These are phyloP conservation scores for Netelia melanura DNA, from an alignment of 2,888 invertebrate genomes.

Conservation along the genomic window DNA sequence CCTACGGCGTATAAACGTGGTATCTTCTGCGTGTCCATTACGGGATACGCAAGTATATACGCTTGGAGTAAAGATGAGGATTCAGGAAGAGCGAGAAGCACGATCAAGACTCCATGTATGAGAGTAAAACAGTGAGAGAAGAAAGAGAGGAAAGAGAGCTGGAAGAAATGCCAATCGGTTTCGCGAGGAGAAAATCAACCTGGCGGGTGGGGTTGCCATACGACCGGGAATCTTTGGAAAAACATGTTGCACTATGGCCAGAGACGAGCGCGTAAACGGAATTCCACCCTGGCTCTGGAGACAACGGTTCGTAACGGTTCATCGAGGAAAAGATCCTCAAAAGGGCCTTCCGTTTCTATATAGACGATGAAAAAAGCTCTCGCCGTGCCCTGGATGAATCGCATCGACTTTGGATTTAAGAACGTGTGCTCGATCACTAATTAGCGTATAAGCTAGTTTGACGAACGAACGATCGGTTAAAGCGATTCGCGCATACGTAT, in stretches of 20 bases:
- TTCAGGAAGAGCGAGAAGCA: conserved; percentile 55
- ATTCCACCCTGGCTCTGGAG: conserved; percentile 47
- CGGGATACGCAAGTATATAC: conserved; percentile 26
- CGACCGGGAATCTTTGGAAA: conserved; percentile 25
- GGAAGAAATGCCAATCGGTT: conserved; percentile 41
- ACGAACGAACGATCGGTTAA: too few species aligned
- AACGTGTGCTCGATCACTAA: too few species aligned
- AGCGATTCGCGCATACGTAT: too few species aligned
- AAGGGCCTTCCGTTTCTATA: conserved; percentile 39
- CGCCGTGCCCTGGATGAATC: too few species aligned
- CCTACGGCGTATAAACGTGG: conserved; percentile 40
- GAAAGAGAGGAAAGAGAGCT: conserved; percentile 30
- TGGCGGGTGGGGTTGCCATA: conserved; percentile 6
- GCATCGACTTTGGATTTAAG: too few species aligned
- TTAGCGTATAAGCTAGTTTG: too few species aligned
- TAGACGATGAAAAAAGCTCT: neutral
- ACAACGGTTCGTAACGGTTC: conserved; percentile 66
- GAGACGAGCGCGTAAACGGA: conserved; percentile 32
- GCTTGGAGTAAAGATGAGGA: conserved; percentile 37
- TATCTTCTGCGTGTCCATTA: conserved; percentile 55
- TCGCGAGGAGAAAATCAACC: conserved; percentile 43
- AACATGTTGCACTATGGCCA: conserved; percentile 46
- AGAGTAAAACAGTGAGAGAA: conserved; percentile 23
- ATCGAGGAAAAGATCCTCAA: conserved; percentile 55
- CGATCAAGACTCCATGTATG: conserved; percentile 22